Conservation (phyloP, 2,888 invertebrate genomes). For the Exephanes ischioxanthus region DNA sequence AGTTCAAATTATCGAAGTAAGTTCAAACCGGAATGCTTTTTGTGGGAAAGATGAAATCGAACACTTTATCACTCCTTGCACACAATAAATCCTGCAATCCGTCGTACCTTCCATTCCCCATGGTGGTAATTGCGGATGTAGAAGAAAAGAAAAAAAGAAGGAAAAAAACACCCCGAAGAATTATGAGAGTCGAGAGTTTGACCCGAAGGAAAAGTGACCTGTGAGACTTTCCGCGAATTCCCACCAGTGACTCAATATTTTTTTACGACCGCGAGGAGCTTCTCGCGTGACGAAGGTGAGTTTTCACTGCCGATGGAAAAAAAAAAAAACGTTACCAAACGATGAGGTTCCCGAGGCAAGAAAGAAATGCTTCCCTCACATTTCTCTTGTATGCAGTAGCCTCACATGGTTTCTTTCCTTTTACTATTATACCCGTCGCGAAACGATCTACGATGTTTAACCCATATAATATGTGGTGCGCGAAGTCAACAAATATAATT, state of each 20-base stretch:
- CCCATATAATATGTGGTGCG: too few relatives aligned
- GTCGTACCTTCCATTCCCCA: neutral
- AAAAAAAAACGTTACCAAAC: conserved; percentile 19
- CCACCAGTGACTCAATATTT: conserved; percentile 15
- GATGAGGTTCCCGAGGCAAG: conserved; percentile 40
- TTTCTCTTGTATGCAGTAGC: neutral
- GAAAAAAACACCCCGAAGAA: conserved; percentile 2
- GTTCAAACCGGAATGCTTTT: neutral
- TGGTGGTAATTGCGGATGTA: conserved; percentile 21
- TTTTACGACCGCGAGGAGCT: conserved; percentile 48
- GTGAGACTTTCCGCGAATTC: conserved; percentile 10
- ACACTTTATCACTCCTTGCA: neutral
- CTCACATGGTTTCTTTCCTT: neutral
- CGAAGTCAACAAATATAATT: too few relatives aligned
- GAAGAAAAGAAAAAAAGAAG: conserved; percentile 6
- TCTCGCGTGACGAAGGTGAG: conserved; percentile 39
- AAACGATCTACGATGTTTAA: neutral
- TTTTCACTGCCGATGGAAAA: neutral
- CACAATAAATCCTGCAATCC: neutral
- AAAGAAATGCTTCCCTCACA: neutral
- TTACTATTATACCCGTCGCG: neutral
- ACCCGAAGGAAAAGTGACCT: conserved; percentile 17
- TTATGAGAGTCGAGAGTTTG: conserved; percentile 25
- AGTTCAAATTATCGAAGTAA: neutral
- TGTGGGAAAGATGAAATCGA: neutral